Percentiles rank a stretch among this genome's conserved stretches.
These are phyloP conservation scores for Ariopsis seemanni DNA, from an alignment of 2,113 vertebrate genomes.

Conservation along the genomic window DNA sequence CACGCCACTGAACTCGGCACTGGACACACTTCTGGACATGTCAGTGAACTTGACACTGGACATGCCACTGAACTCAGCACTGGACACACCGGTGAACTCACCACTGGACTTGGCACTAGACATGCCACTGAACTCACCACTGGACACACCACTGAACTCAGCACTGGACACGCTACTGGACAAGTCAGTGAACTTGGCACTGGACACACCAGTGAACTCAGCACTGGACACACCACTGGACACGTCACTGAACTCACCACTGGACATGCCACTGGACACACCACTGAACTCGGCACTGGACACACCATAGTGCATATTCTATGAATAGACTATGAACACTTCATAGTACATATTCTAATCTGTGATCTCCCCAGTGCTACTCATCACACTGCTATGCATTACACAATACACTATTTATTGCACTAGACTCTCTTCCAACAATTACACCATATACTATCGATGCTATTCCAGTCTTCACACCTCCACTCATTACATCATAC, in stretches of 20 bases:
- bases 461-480: not conserved
- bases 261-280: not conserved
- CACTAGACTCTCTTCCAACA: not conserved
- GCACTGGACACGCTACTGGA: not conserved
- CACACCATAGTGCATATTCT: not conserved
- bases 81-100: not conserved
- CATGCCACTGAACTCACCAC: no score
- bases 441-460: not conserved
- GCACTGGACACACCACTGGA: no score
- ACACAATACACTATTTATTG: not conserved
- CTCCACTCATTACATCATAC: conserved; percentile 12
- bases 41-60: not conserved
- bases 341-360: not conserved
- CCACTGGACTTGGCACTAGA: no score
- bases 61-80: not conserved
- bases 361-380: not conserved
- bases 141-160: not conserved
- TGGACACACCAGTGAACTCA: no score
- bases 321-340: not conserved
- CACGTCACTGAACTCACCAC: no score
- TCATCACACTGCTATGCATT: not conserved
- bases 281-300: not conserved
- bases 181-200: no score
- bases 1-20: not conserved
- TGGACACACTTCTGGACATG: not conserved